These are phyloP conservation scores for Betta splendens DNA, from an alignment of 2,797 vertebrate genomes.

Conservation along the genomic window DNA sequence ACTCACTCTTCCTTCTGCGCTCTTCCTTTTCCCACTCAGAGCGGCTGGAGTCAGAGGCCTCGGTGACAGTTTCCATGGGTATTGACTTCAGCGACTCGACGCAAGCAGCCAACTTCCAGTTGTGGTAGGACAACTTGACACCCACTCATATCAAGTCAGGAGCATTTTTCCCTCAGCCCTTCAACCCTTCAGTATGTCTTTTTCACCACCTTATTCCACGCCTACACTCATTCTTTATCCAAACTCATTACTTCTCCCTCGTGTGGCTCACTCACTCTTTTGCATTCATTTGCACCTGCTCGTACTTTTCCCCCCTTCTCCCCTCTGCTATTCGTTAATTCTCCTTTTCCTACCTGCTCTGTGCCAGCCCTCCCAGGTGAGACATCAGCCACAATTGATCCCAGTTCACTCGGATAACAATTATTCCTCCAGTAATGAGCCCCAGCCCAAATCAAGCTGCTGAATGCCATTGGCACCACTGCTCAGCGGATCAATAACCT, in stretches of 20 bases:
- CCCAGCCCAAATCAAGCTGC: constrained; percentile 85
- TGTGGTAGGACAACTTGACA: constrained; percentile 86
- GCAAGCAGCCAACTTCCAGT: constrained; percentile 93
- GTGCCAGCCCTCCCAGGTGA: constrained; percentile 64
- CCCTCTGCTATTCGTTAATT: constrained; percentile 38
- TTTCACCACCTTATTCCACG: not conserved
- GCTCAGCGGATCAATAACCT: constrained; percentile 88
- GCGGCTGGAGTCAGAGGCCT: constrained; percentile 87
- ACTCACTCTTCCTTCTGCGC: constrained; percentile 58
- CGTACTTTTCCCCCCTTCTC: constrained; percentile 8
- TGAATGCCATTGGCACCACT: constrained; percentile 88
- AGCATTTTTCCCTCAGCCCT: not conserved
- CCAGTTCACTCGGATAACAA: constrained; percentile 92
- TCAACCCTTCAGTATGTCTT: constrained; percentile 31
- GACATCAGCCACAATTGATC: constrained; percentile 92
- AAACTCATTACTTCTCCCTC: not conserved
- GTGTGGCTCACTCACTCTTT: constrained; percentile 2
- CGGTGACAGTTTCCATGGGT: constrained; percentile 90
- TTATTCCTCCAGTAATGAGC: constrained; percentile 97
- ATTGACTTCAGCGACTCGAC: constrained; percentile 98
- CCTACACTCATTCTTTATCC: not conserved
- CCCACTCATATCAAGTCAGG: constrained; percentile 21
- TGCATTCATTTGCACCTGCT: constrained; percentile 2
- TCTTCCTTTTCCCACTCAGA: constrained; percentile 74
- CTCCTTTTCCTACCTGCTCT: constrained; percentile 41